Percentiles rank a stretch among this genome's conserved stretches.
Evolutionary conservation across 2,888 invertebrate species (phyloP).

Genomic region (Geophilus truncorum): DNA sequence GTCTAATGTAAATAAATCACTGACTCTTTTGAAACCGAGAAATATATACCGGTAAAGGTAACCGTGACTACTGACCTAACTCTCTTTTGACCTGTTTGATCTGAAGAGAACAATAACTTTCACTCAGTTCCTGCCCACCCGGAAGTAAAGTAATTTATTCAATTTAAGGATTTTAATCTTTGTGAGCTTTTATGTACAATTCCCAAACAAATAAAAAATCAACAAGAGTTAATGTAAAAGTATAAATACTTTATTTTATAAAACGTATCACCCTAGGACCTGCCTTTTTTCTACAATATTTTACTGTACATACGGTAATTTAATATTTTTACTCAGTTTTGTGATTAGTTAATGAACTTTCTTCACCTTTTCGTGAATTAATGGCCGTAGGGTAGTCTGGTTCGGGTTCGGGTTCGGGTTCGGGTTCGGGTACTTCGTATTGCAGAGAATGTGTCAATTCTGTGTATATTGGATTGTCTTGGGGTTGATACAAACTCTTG

Average conservation of each 20-base stretch:
- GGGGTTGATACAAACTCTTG: background rate
- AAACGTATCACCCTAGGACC: background rate
- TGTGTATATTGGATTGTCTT: background rate
- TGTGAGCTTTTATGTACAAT: background rate
- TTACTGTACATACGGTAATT: too few species aligned
- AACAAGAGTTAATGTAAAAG: background rate
- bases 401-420: too few species aligned
- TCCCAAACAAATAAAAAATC: background rate
- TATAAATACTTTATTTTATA: background rate
- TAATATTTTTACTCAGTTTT: background rate
- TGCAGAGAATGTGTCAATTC: background rate
- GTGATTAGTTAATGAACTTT: background rate
- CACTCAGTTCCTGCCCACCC: background rate
- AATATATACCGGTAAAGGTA: background rate
- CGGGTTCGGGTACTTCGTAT: background rate
- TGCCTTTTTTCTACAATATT: background rate
- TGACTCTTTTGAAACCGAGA: background rate
- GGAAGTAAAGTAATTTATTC: background rate
- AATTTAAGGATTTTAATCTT: background rate
- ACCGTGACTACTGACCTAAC: background rate
- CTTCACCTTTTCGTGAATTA: background rate
- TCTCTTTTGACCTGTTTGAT: constrained; percentile 20
- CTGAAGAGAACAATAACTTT: constrained; percentile 1
- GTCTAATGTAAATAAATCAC: background rate
- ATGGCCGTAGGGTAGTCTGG: background rate